phyloP scores from a whole-genome alignment of 2,797 vertebrate genomes.

The Gastrophryne carolinensis region DNA sequence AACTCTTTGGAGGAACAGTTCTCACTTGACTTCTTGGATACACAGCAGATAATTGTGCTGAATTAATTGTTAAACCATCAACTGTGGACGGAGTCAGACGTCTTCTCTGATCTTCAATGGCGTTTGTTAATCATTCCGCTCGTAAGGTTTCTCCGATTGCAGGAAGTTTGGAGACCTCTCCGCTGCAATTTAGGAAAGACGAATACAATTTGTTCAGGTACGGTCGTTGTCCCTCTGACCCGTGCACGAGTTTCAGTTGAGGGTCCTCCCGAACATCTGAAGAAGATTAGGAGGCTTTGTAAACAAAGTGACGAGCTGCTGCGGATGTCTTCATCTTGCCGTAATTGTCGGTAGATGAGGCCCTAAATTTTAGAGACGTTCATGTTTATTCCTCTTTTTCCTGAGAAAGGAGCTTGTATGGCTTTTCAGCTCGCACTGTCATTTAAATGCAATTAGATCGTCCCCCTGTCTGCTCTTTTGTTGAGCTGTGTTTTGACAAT shows the following conservation, averaged over 20 bases:
- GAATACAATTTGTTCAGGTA: conserved; percentile 1
- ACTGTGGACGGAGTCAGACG: neutral
- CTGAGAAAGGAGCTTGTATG: neutral
- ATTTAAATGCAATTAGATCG: neutral
- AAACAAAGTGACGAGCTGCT: conserved; percentile 5
- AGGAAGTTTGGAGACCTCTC: conserved; percentile 17
- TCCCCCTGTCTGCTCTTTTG: neutral
- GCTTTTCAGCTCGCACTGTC: neutral
- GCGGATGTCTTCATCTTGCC: conserved; percentile 27
- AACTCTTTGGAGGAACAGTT: neutral
- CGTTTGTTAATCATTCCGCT: neutral
- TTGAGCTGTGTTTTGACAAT: neutral
- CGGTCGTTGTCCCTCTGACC: conserved; percentile 23
- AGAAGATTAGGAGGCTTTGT: conserved; percentile 35
- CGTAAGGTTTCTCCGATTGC: neutral
- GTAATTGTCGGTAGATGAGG: conserved; percentile 30
- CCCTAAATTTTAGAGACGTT: conserved; percentile 1
- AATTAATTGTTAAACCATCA: neutral
- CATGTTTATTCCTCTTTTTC: conserved; percentile 11
- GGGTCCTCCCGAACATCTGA: conserved; percentile 38
- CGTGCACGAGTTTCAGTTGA: neutral
- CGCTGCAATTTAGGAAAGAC: conserved; percentile 28
- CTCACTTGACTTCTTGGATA: neutral
- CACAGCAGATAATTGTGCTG: neutral
- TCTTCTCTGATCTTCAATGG: neutral